These are phyloP conservation scores for Promerops cafer DNA, from an alignment of 2,113 vertebrate species.

Conservation along the genomic window DNA sequence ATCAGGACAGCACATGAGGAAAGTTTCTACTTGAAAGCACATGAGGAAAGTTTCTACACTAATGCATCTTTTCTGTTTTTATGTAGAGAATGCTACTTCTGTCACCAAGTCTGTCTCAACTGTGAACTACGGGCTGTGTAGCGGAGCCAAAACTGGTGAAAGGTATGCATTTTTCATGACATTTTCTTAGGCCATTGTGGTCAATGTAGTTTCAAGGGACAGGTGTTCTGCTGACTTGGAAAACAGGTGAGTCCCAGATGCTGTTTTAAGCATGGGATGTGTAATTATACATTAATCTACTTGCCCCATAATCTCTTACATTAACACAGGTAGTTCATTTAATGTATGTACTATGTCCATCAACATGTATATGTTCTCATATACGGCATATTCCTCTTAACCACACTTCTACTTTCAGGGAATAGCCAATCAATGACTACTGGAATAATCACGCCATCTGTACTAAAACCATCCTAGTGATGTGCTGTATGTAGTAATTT, in stretches of 20 bases:
- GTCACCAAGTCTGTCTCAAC: conserved; percentile 65
- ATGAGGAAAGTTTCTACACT: background rate
- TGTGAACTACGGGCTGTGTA: background rate
- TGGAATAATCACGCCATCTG: background rate
- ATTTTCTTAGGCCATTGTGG: background rate
- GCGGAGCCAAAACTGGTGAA: conserved; percentile 28
- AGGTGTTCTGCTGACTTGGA: background rate
- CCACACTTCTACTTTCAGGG: background rate
- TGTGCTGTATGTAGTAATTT: background rate
- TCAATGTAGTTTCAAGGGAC: background rate
- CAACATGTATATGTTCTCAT: background rate
- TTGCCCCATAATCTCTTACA: background rate
- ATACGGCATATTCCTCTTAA: background rate
- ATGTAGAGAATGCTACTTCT: conserved; percentile 76
- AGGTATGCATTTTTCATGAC: conserved; percentile 51
- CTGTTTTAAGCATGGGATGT: background rate
- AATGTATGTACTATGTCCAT: background rate
- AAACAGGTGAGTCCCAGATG: background rate
- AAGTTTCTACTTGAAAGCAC: background rate
- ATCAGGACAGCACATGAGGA: background rate
- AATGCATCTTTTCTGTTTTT: background rate
- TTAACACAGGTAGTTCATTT: background rate
- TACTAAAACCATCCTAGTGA: background rate
- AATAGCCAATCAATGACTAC: background rate
- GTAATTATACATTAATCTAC: background rate